Evolutionary conservation across 2,797 vertebrate species (phyloP), one percentile per base, ranked within the genome.

Genomic region (Spheniscus humboldti): DNA sequence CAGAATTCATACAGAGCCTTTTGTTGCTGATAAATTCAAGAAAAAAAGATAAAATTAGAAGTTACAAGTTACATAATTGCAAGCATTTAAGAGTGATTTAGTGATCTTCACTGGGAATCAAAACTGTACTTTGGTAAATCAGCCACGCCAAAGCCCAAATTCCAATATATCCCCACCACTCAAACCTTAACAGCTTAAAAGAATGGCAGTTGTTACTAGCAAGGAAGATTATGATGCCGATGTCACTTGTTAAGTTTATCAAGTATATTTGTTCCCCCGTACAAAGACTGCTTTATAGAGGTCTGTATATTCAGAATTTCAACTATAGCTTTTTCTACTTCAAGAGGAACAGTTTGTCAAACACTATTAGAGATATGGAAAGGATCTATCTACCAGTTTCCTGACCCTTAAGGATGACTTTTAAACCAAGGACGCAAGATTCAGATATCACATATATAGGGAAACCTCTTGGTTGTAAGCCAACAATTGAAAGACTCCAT

Each of bases 361-460:
- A 69, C 8, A 4, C 13, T 41, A n/a, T 7, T 30, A 45, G 17
- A 88, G 56, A 62, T 31, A 62, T 3, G 62, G 69, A 71, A 64
- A 69, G 4, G 10, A 85, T 66, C 41, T 72, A 67, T n/a, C 24
- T 35, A 39, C 12, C 18, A 39, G 4, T 31, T 60, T 66, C 17
- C 35, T 63, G 18, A 79, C 24, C 28, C 60, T 48, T 50, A 41
- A n/a, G 24, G 25, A 68, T 43, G 27, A 68, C 18, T 59, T 66
- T 35, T 72, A 73, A 22, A 52, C 4, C 16, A 64, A 18, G 35
- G 23, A 30, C 13, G 3, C 9, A 24, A 67, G 4, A 68, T 47
- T 23, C 0, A 3, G 10, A 1, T 30, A 64, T 8, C 12, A 35
- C 5, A 5, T 9, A 43, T 0, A 0, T 4, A 71, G 8, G 3